Evolutionary conservation across 2,113 vertebrate genomes (phyloP), one percentile per base, ranked within the genome.

Genomic region (Ancistrus triradiatus): DNA sequence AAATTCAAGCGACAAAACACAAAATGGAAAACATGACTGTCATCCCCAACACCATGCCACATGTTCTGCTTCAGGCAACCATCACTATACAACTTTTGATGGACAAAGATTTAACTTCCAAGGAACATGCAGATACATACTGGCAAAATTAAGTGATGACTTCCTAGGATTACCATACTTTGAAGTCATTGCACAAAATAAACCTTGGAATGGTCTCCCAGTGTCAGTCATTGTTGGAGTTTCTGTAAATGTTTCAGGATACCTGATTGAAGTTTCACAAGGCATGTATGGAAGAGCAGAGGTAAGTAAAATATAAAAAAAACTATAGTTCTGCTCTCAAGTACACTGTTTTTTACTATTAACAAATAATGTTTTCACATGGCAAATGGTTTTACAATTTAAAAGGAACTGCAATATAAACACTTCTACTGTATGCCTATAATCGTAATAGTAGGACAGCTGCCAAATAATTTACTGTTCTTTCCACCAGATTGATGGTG

Each of bases 101-200:
- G n/a, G n/a, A n/a, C n/a, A n/a, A n/a, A 75, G 2, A 48, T 69
- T 37, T 76, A n/a, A n/a, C 71, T 2, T 85, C 84, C n/a, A 48
- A 74, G 15, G n/a, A n/a, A 79, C 13, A 28, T 84, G 85, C 61
- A 77, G n/a, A n/a, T n/a, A n/a, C n/a, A n/a, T n/a, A 70, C 68
- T 89, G 25, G 79, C 59, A 0, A 72, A 71, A 6, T 25, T 71
- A 0, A 80, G 83, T 13, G 78, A 74, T 7, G 2, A 7, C 8
- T 68, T 62, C 1, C 1, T 5, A 31, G 47, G 31, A 0, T 51
- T 76, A 0, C 33, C 71, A 1, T 57, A 44, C 3, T 86, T 90
- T 69, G 69, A 74, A 1, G 83, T 85, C n/a, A 76, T 77, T 19
- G 83, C 78, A 11, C 73, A 74, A 37, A 88, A 87, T 44, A 57